Percentiles rank a stretch among this genome's conserved stretches.
phyloP scores from a whole-genome alignment of 2,888 invertebrate genomes.

The Drosophila subquinaria region DNA sequence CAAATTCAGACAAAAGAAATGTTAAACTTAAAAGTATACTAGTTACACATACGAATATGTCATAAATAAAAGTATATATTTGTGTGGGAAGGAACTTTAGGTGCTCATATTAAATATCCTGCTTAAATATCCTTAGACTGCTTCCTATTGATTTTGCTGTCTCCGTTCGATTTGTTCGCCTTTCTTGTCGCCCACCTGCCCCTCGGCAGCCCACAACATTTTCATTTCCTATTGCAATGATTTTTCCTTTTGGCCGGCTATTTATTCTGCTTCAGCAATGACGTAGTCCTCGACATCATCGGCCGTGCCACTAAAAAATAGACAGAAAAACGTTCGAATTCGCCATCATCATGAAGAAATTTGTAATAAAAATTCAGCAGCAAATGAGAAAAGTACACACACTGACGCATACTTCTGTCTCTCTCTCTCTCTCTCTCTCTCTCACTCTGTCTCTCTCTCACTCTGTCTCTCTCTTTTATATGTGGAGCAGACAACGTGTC shows the following conservation, averaged over 20 bases:
- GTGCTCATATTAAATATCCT: constrained; percentile 76
- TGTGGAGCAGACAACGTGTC: constrained; percentile 44
- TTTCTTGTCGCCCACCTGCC: background rate
- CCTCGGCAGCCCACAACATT: constrained; percentile 58
- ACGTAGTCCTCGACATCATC: constrained; percentile 1
- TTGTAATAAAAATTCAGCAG: constrained; percentile 81
- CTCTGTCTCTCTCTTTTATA: constrained; percentile 4
- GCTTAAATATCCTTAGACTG: constrained; percentile 72
- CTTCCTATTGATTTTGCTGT: constrained; percentile 68
- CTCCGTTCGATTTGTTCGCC: constrained; percentile 30
- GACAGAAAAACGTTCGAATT: constrained; percentile 31
- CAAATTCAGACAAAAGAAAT: constrained; percentile 2
- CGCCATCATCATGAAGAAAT: constrained; percentile 73
- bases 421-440: background rate
- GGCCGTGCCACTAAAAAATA: constrained; percentile 32
- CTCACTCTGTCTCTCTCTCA: background rate
- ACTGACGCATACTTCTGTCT: constrained; percentile 17
- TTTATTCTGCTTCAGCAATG: constrained; percentile 64
- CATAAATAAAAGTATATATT: background rate
- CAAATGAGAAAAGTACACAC: constrained; percentile 75
- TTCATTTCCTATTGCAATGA: constrained; percentile 83
- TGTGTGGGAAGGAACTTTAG: constrained; percentile 1
- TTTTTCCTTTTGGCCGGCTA: constrained; percentile 65
- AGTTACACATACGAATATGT: background rate
- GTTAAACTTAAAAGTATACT: background rate